Evolutionary conservation across 2,888 invertebrate species (phyloP), one percentile per base, ranked within the genome.

Genomic region (Lysandra coridon): DNA sequence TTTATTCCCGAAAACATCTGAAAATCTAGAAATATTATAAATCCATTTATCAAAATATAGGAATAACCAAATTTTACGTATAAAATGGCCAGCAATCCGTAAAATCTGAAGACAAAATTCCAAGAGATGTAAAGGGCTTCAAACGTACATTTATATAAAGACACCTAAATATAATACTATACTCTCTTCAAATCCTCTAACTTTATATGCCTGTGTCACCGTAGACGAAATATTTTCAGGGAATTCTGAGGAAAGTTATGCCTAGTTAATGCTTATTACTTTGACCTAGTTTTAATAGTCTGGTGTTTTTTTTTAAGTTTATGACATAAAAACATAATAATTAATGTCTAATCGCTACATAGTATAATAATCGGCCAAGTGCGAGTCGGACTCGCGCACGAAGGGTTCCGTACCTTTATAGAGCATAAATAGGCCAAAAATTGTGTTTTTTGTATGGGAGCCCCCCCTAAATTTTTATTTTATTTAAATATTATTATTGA

Each of bases 131-230:
- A 17, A 17, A 44, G 73, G 73, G 73, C 73, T 73, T n/a, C 5
- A 37, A 40, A 73, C n/a, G 40, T 40, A 80, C 80, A 81, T 82
- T 81, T 81, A 81, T 80, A 82, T 81, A 82, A 79, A 80, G 53
- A 82, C 80, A 80, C 80, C 81, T 81, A 81, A 82, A 23, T 23
- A 23, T 82, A 81, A 82, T 81, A 81, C 80, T 81, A 69, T 78
- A 79, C 80, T 81, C 82, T 79, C 81, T 73, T 80, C 80, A 81
- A 82, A 83, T 82, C 83, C 83, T 80, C 82, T 83, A 83, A 83
- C 83, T 14, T 60, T n/a, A n/a, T 60, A 60, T 60, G n/a, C n/a
- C 60, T 60, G 60, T 10, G 60, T 60, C 60, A 17, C 60, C 40
- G 40, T 40, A 5, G 40, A 5, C 5, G 17, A 57, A 7, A 57